Percentiles rank a stretch among this genome's conserved stretches.
Conservation (phyloP, 2,113 vertebrate genomes). For the Prunella himalayana region DNA sequence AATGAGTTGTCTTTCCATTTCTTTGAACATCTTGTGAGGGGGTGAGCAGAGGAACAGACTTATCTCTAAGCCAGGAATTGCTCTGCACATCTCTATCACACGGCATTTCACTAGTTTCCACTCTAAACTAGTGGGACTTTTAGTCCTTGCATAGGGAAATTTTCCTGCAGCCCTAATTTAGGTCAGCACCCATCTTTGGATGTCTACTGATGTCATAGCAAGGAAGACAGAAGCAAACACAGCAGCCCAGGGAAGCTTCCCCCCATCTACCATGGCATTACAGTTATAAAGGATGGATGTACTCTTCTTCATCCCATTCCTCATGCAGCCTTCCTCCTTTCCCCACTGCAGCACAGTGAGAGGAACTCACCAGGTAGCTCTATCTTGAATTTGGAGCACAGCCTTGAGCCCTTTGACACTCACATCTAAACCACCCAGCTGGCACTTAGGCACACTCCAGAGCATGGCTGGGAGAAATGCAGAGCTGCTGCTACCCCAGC, state of each 20-base stretch:
- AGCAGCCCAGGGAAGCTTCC: background rate
- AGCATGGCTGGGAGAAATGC: background rate
- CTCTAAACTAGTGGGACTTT: constrained; percentile 29
- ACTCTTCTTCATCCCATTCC: background rate
- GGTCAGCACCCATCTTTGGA: constrained; percentile 12
- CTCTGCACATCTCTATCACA: background rate
- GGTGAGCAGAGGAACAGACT: constrained; percentile 40
- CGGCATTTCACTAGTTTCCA: constrained; percentile 15
- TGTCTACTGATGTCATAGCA: background rate
- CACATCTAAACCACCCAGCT: background rate
- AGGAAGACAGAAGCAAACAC: background rate
- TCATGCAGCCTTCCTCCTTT: background rate
- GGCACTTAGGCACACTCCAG: background rate
- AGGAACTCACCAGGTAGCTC: background rate
- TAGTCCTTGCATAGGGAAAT: constrained; percentile 12
- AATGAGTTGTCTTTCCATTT: constrained; percentile 63
- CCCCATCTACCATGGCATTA: background rate
- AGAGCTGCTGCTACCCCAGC: background rate
- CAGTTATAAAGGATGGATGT: background rate
- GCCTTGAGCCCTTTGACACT: background rate
- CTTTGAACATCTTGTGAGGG: constrained; percentile 64
- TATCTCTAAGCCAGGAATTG: constrained; percentile 39
- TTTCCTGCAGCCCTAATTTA: constrained; percentile 12
- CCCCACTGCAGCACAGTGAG: background rate
- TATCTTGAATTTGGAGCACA: background rate